Conservation (phyloP, 2,113 vertebrate genomes). For the Abramis brama region DNA sequence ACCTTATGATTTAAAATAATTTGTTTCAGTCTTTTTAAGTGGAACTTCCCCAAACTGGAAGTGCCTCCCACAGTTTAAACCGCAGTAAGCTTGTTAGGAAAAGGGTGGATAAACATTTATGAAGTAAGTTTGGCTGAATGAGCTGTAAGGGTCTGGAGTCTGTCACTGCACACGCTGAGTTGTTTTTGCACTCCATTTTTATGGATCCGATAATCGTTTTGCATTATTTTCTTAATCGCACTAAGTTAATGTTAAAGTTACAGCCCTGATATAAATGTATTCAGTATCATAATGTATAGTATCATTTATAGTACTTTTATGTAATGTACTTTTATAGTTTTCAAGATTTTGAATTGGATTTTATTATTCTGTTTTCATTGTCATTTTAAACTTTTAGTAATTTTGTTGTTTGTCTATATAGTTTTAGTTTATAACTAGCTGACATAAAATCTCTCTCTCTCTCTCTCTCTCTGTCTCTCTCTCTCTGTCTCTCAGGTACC, state of each 20-base stretch:
- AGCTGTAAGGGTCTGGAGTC: not conserved
- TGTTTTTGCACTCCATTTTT: too few species aligned
- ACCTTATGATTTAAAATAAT: too few species aligned
- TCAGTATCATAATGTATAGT: not conserved
- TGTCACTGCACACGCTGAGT: not conserved
- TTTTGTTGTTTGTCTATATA: too few species aligned
- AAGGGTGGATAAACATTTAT: not conserved
- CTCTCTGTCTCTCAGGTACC: slow-evolving; percentile 79
- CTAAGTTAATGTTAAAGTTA: not conserved
- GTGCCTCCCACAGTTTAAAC: too few species aligned
- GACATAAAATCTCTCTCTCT: too few species aligned
- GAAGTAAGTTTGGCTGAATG: not conserved
- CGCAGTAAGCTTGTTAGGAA: too few species aligned
- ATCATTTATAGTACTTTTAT: too few species aligned
- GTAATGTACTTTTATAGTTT: not conserved
- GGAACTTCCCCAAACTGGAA: too few species aligned
- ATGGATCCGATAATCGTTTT: not conserved
- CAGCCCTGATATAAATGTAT: not conserved
- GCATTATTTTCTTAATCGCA: not conserved
- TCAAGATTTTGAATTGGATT: not conserved
- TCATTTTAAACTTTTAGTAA: too few species aligned
- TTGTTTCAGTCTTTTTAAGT: too few species aligned
- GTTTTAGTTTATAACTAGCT: too few species aligned
- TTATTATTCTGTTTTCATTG: not conserved
- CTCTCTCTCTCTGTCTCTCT: too few species aligned